phyloP scores from a whole-genome alignment of 1,140 invertebrate genomes.

The Trichonephila inaurata region DNA sequence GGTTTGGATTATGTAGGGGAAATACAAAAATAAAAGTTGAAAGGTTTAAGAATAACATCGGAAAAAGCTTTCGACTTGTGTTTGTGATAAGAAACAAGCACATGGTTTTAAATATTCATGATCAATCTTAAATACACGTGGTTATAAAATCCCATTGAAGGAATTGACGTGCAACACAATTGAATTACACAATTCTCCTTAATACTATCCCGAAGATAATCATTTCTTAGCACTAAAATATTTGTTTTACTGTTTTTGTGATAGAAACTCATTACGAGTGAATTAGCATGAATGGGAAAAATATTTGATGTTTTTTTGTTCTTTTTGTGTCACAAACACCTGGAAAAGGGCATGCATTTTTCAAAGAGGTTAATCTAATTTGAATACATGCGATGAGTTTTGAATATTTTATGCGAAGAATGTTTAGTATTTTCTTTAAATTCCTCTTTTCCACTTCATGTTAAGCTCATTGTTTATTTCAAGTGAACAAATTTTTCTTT shows the following conservation, averaged over 20 bases:
- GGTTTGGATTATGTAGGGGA: neutral
- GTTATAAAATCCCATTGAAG: neutral
- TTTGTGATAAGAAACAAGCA: neutral
- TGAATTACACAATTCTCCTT: neutral
- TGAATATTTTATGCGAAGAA: neutral
- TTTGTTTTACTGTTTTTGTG: neutral
- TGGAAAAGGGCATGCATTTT: neutral
- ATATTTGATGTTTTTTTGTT: neutral
- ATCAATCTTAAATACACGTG: neutral
- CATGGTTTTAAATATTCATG: neutral
- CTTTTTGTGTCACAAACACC: neutral
- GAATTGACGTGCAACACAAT: neutral
- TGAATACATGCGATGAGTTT: neutral
- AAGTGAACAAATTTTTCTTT: neutral
- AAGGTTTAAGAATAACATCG: neutral
- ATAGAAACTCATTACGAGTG: neutral
- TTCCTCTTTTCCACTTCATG: neutral
- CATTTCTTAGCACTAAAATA: neutral
- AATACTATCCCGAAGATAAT: neutral
- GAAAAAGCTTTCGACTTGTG: neutral
- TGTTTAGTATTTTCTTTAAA: neutral
- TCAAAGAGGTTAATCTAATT: neutral
- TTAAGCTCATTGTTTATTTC: neutral
- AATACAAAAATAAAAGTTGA: neutral
- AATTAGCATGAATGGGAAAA: slow-evolving; percentile 2